Conservation (phyloP, 2,797 vertebrate genomes). For the Amphiprion clarkii region DNA sequence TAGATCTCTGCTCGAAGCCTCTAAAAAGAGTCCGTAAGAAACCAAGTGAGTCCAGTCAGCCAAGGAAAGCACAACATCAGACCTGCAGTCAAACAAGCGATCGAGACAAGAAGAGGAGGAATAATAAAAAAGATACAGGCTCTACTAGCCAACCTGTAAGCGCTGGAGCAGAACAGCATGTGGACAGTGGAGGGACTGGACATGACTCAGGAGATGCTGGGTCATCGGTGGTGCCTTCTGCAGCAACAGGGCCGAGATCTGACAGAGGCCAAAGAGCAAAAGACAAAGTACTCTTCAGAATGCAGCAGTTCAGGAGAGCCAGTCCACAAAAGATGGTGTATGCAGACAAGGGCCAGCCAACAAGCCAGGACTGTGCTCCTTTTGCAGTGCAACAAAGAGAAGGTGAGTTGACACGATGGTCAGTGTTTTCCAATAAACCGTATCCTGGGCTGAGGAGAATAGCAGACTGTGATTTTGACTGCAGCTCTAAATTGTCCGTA, state of each 20-base stretch:
- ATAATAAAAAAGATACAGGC: not conserved
- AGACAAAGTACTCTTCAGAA: constrained; percentile 88
- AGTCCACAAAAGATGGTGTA: constrained; percentile 84
- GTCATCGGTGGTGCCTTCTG: not conserved
- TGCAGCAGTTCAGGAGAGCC: constrained; percentile 92
- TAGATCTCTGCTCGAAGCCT: constrained; percentile 88
- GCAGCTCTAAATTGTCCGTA: too few relatives aligned
- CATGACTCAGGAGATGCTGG: constrained; percentile 27
- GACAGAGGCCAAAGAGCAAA: constrained; percentile 57
- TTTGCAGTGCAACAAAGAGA: not conserved
- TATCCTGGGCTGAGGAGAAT: not conserved
- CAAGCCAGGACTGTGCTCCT: not conserved
- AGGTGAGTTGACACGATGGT: constrained; percentile 52
- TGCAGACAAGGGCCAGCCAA: constrained; percentile 1
- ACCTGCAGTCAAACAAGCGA: constrained; percentile 28
- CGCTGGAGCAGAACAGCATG: not conserved
- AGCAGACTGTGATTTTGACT: too few relatives aligned
- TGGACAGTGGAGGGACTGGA: constrained; percentile 7
- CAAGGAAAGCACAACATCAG: constrained; percentile 31
- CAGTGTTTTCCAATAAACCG: not conserved
- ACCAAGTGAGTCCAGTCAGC: constrained; percentile 56
- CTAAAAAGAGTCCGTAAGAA: constrained; percentile 88
- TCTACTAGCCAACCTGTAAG: constrained; percentile 24
- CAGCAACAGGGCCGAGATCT: not conserved
- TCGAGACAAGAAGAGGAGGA: constrained; percentile 56